Evolutionary conservation across 2,888 invertebrate genomes (phyloP), one percentile per base, ranked within the genome.

Genomic region (Loripinus fragilis): DNA sequence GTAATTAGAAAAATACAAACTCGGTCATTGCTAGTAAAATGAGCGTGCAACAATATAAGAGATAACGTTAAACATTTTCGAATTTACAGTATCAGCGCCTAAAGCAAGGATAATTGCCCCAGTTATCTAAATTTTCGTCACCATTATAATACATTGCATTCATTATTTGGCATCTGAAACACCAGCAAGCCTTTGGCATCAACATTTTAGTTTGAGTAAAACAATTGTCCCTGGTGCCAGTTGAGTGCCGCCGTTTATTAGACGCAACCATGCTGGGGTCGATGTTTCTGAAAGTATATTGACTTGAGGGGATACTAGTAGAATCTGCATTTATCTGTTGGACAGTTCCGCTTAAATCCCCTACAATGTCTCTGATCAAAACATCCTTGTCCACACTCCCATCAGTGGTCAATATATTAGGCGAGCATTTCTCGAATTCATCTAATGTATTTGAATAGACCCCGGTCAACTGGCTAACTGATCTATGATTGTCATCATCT

Each of bases 71-170:
- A n/a, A n/a, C n/a, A n/a, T n/a, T n/a, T n/a, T n/a, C n/a, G n/a
- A n/a, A n/a, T n/a, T n/a, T n/a, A n/a, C 41, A 7, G 41, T 45
- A 52, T 52, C 25, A 52, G 17, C 60, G 60, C 17, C 71, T 75
- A 33, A 81, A 81, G 73, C 86, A 85, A 0, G 86, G 85, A 28
- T 86, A 87, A 67, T 85, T 85, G 8, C 86, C 86, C 87, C 86
- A 86, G 28, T 60, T 64, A 23, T 77, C 74, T 1, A 86, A 66
- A 2, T 50, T 50, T 17, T 81, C 74, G 25, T 86, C 85, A 1
- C 76, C 78, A 12, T 71, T 79, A 28, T 74, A 74, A 41, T 79
- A 87, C 85, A 87, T 79, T 1, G 65, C 30, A 48, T 79, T 79
- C 87, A 87, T 87, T 0, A 85, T 79, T 64, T 87, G 85, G 70